A percentile compares a stretch with the other conserved stretches of the same genome.
Conservation (phyloP, 2,113 vertebrate species). For the Ceyx margarethae region DNA sequence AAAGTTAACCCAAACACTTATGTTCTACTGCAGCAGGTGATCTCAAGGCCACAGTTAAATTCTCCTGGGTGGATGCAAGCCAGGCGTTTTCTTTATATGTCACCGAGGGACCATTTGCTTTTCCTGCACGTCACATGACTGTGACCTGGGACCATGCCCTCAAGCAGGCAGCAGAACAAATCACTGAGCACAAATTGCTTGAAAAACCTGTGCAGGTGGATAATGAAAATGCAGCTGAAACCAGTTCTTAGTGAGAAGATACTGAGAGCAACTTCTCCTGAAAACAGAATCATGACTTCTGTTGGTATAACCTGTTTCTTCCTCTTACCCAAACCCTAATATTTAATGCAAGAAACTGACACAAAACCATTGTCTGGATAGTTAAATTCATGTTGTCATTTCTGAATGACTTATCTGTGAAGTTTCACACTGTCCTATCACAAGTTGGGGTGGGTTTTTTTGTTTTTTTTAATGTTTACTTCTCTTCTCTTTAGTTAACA, state of each 20-base stretch:
- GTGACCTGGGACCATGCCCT: neutral
- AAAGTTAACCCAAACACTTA: neutral
- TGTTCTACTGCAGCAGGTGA: neutral
- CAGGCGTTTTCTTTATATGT: neutral
- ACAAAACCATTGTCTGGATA: neutral
- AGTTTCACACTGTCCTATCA: neutral
- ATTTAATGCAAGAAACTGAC: neutral
- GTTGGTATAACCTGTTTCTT: neutral
- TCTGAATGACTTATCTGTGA: neutral
- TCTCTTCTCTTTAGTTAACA: neutral
- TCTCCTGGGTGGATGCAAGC: neutral
- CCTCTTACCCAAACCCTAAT: neutral
- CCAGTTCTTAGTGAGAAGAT: neutral
- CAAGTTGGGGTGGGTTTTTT: neutral
- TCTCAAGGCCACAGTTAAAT: neutral
- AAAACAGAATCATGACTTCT: neutral
- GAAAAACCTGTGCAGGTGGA: neutral
- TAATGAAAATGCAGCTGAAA: neutral
- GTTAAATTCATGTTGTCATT: neutral
- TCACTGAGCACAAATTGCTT: neutral
- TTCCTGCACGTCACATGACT: constrained; percentile 1
- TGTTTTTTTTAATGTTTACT: neutral
- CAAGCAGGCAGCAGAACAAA: constrained; percentile 19
- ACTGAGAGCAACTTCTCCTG: neutral
- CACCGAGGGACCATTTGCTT: neutral